Percentiles rank a stretch among this genome's conserved stretches.
phyloP scores from a whole-genome alignment of 2,797 vertebrate genomes.

The Cyclopterus lumpus region DNA sequence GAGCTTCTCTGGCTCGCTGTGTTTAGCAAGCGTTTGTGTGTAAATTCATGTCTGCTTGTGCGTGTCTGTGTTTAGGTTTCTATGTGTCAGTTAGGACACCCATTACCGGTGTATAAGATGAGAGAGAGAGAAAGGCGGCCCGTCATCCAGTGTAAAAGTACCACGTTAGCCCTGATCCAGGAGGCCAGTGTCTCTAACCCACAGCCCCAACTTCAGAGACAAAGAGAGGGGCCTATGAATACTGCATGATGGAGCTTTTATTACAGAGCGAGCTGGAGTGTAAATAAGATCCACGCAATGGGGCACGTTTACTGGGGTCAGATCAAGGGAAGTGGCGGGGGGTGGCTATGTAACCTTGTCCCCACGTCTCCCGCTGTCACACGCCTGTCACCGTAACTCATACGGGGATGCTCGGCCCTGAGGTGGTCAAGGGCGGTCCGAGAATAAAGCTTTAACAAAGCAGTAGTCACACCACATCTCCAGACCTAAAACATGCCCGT shows the following conservation, averaged over 20 bases:
- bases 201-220: slow-evolving; percentile 80
- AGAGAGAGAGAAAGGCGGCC: slow-evolving; percentile 45
- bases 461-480: slow-evolving; percentile 49
- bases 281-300: slow-evolving; percentile 84
- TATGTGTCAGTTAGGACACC: slow-evolving; percentile 27
- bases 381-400: slow-evolving; percentile 83
- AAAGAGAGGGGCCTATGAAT: slow-evolving; percentile 79
- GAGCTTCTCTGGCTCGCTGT: neutral
- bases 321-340: slow-evolving; percentile 78
- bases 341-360: slow-evolving; percentile 80
- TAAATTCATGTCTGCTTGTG: neutral
- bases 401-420: slow-evolving; percentile 68
- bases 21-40: neutral
- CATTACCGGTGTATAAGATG: slow-evolving; percentile 53
- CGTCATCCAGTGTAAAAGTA: slow-evolving; percentile 57
- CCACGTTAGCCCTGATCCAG: slow-evolving; percentile 68
- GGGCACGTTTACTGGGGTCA: slow-evolving; percentile 85
- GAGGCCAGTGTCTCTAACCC: slow-evolving; percentile 61
- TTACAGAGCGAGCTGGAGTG: slow-evolving; percentile 78
- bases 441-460: slow-evolving; percentile 62
- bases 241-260: slow-evolving; percentile 85
- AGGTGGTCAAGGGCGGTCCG: slow-evolving; percentile 77
- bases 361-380: slow-evolving; percentile 75
- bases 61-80: slow-evolving; percentile 22
- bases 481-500: slow-evolving; percentile 18